Base-by-base conservation (phyloP, 2,888 invertebrate genomes). In the Phaonia tiefii region DNA sequence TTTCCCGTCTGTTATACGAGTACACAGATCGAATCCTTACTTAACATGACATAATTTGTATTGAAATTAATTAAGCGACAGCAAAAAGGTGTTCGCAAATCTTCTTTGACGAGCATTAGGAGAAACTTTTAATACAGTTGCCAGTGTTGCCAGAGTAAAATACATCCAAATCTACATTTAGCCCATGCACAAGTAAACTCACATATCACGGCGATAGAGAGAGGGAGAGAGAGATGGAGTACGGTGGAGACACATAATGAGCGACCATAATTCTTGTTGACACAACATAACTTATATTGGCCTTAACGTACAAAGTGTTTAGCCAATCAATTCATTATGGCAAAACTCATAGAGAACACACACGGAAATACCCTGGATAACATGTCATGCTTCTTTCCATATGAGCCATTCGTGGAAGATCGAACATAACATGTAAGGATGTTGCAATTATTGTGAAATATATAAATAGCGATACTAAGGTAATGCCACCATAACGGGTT, bases 191-290 rank as follows among this genome's bases (percentile, higher is more conserved):
- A 54, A 20, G 5, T 22, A 25, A 56, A 1, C 13, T 26, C 56
- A 13, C 56, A 26, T 37, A 44, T 0, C 58, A 15, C 31, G 31
- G 15, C 58, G 37, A 56, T 56, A 31, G 31, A 31, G 15, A 15
- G 15, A 15, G 15, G 15, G 37, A 56, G 15, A 49, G 20, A 63
- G 44, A 39, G 20, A 44, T 58, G 15, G 60, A 5, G 31, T 39
- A 73, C 17, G 20, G 54, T 31, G 4, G 31, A 31, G 31, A 31
- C 25, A 3, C 10, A 56, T 65, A 70, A 78, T 72, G 75, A 78
- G 78, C 78, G 72, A 63, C 75, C 72, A 84, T 85, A 83, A 84
- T 80, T 85, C 85, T 83, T 84, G 82, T 83, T 83, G 84, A 78
- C 84, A 83, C 81, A 82, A 79, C 77, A 82, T 84, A 82, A 83